Base-by-base conservation (phyloP, 2,113 vertebrate genomes). In the human region DNA sequence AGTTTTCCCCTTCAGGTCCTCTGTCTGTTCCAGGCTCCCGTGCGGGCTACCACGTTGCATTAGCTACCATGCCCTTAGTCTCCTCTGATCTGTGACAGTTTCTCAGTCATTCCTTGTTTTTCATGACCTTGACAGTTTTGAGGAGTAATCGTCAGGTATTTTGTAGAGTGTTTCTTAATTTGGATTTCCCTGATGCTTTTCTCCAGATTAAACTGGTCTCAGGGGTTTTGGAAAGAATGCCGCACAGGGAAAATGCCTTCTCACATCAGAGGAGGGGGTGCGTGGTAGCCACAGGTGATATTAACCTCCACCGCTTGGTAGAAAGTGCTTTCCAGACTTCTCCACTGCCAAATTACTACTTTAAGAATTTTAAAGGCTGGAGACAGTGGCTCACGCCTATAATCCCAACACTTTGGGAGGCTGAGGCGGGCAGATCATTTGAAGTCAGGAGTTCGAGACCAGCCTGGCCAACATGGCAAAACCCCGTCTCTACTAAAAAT, bases 301-400 rank as follows among this genome's bases (percentile, higher is more conserved):
- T n/a, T 52, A 82, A 72, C 91, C 87, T 93, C 76, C 76, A 76
- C 55, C 68, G 78, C 5, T 1, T 30, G 32, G 50, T 52, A 75
- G 66, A 59, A 17, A 35, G 18, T 32, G 30, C 43, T 97, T 93
- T 76, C 81, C 81, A 87, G 75, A 90, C 11, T 75, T 61, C 76
- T 52, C 75, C 30, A 20, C n/a, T 13, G 68, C 76, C 75, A 48
- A 91, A 76, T 91, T 59, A 55, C 61, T 96, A 52, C 93, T 94
- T 88, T 92, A 87, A 70, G 91, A 91, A 61, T 72, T 76, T 88
- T 83, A 59, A 59, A 59, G 22, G 22, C 57, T 59, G 22, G 22
- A 23, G 22, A 59, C 57, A 59, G 57, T 59, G 57, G 22, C 57
- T 59, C 57, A 59, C 3, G 57, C 57, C 57, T 59, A 23, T 59